Evolutionary conservation across 2,797 vertebrate species (phyloP).

Genomic region (Falco cherrug): DNA sequence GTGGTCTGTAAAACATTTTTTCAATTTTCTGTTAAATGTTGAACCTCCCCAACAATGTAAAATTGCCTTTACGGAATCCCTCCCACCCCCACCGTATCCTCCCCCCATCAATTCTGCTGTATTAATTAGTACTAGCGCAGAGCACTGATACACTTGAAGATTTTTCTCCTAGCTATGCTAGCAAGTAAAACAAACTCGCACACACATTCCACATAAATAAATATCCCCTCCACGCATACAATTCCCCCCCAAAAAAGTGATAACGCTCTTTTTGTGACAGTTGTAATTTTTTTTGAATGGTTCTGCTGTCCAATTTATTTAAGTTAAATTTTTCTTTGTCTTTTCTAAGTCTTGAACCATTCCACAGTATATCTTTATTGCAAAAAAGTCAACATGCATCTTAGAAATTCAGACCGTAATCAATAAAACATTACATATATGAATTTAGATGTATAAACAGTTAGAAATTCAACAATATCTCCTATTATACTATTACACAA

Average conservation of each 20-base stretch:
- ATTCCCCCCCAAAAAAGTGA: conserved; percentile 72
- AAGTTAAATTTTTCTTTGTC: conserved; percentile 67
- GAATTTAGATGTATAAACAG: conserved; percentile 99
- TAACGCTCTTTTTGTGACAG: conserved; percentile 78
- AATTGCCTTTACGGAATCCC: background rate
- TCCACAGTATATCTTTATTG: conserved; percentile 95
- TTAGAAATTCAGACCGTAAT: conserved; percentile 98
- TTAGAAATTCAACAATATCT: conserved; percentile 95
- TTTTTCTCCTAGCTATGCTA: background rate
- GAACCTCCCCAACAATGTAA: background rate
- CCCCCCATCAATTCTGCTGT: fast-evolving
- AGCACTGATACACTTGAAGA: background rate
- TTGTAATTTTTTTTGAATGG: conserved; percentile 88
- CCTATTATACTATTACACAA: conserved; percentile 89
- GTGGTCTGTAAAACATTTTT: fast-evolving
- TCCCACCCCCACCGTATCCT: fast-evolving
- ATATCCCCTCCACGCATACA: background rate
- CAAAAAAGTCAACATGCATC: conserved; percentile 97
- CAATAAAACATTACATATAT: conserved; percentile 98
- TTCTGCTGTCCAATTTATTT: conserved; percentile 78
- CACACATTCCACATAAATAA: background rate
- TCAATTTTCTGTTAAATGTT: background rate
- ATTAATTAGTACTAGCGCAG: fast-evolving
- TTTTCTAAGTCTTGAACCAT: conserved; percentile 83
- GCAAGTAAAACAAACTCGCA: background rate